A percentile compares a stretch with the other conserved stretches of the same genome.
Evolutionary conservation across 2,113 vertebrate genomes (phyloP).

Genomic region (Ranitomeya variabilis): DNA sequence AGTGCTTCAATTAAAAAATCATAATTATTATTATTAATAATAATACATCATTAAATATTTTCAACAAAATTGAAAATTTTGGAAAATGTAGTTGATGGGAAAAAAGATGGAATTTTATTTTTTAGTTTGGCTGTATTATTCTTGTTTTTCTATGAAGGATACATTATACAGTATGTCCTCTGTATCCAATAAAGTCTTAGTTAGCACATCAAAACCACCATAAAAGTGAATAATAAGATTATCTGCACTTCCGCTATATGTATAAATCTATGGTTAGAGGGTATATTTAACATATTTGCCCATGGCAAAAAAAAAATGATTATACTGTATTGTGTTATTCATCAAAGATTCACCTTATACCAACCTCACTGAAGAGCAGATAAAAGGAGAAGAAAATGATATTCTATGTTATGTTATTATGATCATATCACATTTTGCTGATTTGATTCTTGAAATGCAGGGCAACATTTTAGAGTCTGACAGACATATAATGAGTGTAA

Average conservation of each 20-base stretch:
- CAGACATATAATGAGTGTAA: background rate
- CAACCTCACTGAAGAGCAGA: background rate
- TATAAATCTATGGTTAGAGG: constrained; percentile 5
- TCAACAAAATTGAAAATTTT: too few species aligned
- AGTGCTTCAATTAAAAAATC: too few species aligned
- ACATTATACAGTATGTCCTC: background rate
- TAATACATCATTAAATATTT: too few species aligned
- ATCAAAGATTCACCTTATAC: background rate
- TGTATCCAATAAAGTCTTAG: background rate
- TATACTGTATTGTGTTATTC: background rate
- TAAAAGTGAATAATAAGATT: constrained; percentile 3
- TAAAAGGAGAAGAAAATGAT: background rate
- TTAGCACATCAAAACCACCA: background rate
- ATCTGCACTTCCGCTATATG: background rate
- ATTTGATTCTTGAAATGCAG: background rate
- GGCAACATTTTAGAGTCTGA: background rate
- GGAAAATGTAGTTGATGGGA: too few species aligned
- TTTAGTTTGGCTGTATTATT: background rate
- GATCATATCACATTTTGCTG: background rate
- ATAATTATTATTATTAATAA: too few species aligned
- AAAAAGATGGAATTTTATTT: background rate
- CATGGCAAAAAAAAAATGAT: background rate
- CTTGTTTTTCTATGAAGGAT: background rate
- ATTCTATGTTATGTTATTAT: background rate
- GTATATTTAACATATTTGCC: background rate